Percentiles rank a stretch among this genome's conserved stretches.
Conservation (phyloP, 2,113 vertebrate species). For the Lagenorhynchus albirostris region DNA sequence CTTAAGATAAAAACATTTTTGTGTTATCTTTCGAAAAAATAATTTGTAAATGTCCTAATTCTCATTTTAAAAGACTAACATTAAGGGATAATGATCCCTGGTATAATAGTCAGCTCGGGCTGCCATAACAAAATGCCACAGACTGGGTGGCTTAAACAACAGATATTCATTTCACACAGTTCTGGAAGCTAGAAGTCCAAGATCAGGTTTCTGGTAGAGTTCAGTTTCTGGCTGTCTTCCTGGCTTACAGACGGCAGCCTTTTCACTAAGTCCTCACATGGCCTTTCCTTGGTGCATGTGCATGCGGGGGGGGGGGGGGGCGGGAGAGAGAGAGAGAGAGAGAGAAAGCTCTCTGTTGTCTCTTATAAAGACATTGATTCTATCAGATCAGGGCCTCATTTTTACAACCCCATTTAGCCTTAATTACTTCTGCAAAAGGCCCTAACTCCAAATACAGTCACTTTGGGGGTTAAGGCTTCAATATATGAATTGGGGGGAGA, state of each 20-base stretch:
- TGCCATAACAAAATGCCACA: neutral
- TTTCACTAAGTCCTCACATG: neutral
- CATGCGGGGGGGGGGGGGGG: accelerated
- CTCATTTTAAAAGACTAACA: slow-evolving; percentile 14
- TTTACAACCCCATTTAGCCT: neutral
- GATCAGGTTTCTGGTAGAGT: neutral
- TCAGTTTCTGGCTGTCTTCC: neutral
- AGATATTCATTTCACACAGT: neutral
- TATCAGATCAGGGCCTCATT: neutral
- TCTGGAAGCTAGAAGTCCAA: neutral
- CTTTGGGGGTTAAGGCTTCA: neutral
- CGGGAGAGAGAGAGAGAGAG: neutral
- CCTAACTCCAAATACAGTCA: neutral
- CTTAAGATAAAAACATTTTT: neutral
- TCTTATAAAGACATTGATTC: neutral
- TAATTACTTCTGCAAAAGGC: neutral
- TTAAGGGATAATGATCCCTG: neutral
- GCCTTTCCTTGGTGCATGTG: neutral
- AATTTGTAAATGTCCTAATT: neutral
- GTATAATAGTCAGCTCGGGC: neutral
- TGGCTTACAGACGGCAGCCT: neutral
- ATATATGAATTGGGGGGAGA: neutral
- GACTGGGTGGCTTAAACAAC: neutral
- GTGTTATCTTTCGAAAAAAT: neutral
- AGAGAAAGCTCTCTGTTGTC: neutral